A percentile compares a stretch with the other conserved stretches of the same genome.
Conservation (phyloP, 2,888 invertebrate species). For the Leptogaster cylindrica region DNA sequence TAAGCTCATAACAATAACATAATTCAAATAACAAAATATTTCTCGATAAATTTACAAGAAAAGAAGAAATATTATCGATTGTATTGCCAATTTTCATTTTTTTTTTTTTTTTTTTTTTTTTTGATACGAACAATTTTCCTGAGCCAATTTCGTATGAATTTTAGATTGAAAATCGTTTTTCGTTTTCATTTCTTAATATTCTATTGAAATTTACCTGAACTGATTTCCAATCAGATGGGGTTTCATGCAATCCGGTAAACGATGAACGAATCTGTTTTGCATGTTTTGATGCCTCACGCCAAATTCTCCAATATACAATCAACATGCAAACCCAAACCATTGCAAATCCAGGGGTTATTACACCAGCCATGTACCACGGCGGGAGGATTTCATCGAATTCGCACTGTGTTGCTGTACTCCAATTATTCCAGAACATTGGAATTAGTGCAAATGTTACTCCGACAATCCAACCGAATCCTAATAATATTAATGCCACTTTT, state of each 20-base stretch:
- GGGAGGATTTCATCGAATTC: conserved; percentile 72
- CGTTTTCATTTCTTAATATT: too few relatives aligned
- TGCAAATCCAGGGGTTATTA: conserved; percentile 74
- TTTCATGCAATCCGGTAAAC: conserved; percentile 65
- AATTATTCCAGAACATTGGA: conserved; percentile 81
- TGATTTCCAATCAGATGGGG: conserved; percentile 75
- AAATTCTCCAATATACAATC: conserved; percentile 77
- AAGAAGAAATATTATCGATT: too few relatives aligned
- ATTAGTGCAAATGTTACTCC: conserved; percentile 72
- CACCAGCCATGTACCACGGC: conserved; percentile 61
- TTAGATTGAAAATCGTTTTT: too few relatives aligned
- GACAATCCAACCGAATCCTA: conserved; percentile 71
- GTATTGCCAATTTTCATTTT: background rate
- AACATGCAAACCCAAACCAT: conserved; percentile 79
- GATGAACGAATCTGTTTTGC: conserved; percentile 71
- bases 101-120: background rate
- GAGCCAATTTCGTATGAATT: too few relatives aligned
- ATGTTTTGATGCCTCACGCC: conserved; percentile 77
- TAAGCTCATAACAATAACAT: too few relatives aligned
- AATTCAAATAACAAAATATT: too few relatives aligned
- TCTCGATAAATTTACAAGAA: too few relatives aligned
- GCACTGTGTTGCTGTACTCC: conserved; percentile 68
- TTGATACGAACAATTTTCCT: background rate
- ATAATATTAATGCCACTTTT: conserved; percentile 68
- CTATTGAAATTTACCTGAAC: conserved; percentile 73